A percentile compares a stretch with the other conserved stretches of the same genome.
These are phyloP conservation scores for Muscidifurax raptorellus DNA, from an alignment of 1,140 invertebrate genomes.

Conservation along the genomic window DNA sequence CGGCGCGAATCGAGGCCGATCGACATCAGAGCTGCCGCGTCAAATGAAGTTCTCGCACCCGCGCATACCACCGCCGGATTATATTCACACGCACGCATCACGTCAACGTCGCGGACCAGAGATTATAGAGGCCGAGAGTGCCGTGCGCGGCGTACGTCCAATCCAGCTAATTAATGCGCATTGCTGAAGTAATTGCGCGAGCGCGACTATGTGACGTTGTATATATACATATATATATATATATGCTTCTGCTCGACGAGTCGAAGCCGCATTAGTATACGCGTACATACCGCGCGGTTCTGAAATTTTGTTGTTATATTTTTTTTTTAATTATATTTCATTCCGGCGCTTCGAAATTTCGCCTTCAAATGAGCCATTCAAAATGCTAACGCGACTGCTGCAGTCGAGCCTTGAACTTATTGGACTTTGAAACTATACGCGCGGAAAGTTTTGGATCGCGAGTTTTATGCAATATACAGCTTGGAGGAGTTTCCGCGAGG, in stretches of 20 bases:
- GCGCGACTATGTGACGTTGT: not conserved
- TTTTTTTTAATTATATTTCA: too few species aligned
- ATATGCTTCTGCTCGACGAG: not conserved
- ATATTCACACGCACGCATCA: not conserved
- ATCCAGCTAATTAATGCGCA: conserved; percentile 6
- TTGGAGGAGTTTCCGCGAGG: not conserved
- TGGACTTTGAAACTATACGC: not conserved
- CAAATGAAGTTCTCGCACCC: not conserved
- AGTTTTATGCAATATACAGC: not conserved
- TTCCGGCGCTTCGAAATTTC: too few species aligned
- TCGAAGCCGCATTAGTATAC: too few species aligned
- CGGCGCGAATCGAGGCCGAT: too few species aligned
- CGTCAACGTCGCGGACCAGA: not conserved
- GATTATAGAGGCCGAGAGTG: not conserved
- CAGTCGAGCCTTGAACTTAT: not conserved
- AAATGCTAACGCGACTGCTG: not conserved
- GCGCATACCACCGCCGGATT: not conserved
- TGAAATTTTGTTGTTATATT: too few species aligned
- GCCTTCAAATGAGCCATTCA: not conserved
- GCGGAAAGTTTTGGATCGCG: not conserved
- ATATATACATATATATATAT: too few species aligned
- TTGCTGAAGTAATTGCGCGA: conserved; percentile 11
- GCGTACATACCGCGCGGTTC: too few species aligned
- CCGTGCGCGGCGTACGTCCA: not conserved
- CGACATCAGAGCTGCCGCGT: too few species aligned